Conservation (phyloP, 2,113 vertebrate genomes). For the Tenrec ecaudatus region DNA sequence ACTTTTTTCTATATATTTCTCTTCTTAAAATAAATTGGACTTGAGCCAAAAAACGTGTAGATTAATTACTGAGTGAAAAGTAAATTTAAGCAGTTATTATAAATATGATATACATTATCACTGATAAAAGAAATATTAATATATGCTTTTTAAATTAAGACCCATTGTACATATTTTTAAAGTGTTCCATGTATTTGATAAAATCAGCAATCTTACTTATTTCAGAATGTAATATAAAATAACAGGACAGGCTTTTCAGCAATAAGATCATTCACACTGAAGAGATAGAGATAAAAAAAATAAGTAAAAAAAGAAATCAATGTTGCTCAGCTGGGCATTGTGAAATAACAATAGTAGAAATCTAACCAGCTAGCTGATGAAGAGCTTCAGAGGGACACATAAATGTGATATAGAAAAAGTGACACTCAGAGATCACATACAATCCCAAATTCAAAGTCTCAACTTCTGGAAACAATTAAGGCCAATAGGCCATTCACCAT, state of each 20-base stretch:
- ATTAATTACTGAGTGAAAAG: too few relatives aligned
- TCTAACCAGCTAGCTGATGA: background rate
- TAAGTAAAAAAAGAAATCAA: background rate
- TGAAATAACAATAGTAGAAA: background rate
- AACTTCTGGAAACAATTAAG: conserved; percentile 4
- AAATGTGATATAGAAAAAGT: background rate
- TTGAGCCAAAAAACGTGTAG: too few relatives aligned
- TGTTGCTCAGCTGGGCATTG: background rate
- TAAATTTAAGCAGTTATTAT: too few relatives aligned
- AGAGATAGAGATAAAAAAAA: background rate
- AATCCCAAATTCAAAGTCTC: background rate
- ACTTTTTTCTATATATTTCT: too few relatives aligned
- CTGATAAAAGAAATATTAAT: too few relatives aligned
- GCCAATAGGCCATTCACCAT: background rate
- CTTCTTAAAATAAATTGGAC: background rate
- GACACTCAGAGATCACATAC: background rate
- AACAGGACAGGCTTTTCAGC: background rate
- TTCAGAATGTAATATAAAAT: background rate
- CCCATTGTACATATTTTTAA: too few relatives aligned
- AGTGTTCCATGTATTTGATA: too few relatives aligned
- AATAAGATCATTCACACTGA: background rate
- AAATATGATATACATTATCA: too few relatives aligned
- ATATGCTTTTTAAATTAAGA: too few relatives aligned
- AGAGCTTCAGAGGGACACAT: background rate
- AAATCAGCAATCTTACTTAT: background rate